Base-by-base conservation (phyloP, 1,140 invertebrate genomes). In the Centruroides vittatus region DNA sequence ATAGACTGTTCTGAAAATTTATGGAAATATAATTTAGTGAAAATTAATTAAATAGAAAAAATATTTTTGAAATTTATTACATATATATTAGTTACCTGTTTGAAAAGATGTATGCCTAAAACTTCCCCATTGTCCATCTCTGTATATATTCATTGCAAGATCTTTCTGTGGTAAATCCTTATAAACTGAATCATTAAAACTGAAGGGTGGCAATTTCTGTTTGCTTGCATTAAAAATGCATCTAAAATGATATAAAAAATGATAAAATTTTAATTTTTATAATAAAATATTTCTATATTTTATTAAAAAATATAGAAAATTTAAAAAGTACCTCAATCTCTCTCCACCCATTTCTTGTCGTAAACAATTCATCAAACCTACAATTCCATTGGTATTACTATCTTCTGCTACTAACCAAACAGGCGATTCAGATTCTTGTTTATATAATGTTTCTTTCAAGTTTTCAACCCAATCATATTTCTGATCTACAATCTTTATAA, bases 361-460 rank as follows among this genome's bases (percentile, higher is more conserved):
- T 50, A 98, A 76, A 72, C 94, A 98, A 67, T 89, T 93, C 58
- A 86, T 83, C 65, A 98, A 74, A 53, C 94, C 94, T 55, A 95
- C 74, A 35, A 93, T 78, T 58, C 94, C 93, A 71, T 78, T 85
- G 23, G 70, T 69, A 9, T 63, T 63, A 10, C 65, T 64, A 35
- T 70, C 71, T 64, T 83, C 79, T 55, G 78, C 80, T n/a, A 86
- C 80, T 7, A 90, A 71, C 69, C 89, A 82, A 8, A 11, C 23
- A 6, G 35, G 52, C 35, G 47, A 50, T 46, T 59, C 59, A 12
- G 51, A 53, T 11, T 59, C 48, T 35, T 10, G 3, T 11, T 12
- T 41, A 35, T 23, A 34, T 34, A 49, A 58, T 47, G 5, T 66
- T 47, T 71, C 68, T 62, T 75, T 74, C 3, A 77, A 56, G 35